Conservation (phyloP, 1,140 invertebrate species). For the Drosophila truncata region DNA sequence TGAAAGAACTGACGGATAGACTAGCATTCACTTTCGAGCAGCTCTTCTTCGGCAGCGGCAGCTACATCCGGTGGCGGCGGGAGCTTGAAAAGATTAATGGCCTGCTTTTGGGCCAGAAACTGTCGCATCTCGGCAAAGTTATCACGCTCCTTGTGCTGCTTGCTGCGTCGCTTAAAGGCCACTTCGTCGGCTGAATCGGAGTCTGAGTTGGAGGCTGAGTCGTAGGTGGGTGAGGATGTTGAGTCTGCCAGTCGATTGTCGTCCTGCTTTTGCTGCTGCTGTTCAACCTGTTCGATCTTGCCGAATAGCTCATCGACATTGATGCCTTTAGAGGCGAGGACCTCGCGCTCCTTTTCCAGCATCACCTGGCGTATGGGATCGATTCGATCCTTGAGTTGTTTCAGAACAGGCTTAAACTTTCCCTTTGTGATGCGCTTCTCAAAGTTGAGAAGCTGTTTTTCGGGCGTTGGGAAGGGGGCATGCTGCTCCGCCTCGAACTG, state of each 20-base stretch:
- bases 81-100: conserved; percentile 72
- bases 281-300: conserved; percentile 41
- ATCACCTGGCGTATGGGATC: conserved; percentile 83
- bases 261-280: conserved; percentile 31
- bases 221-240: conserved; percentile 4
- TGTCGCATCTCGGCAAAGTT: conserved; percentile 84
- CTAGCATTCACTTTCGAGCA: conserved; percentile 82
- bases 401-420: conserved; percentile 78
- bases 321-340: conserved; percentile 78
- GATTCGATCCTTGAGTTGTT: conserved; percentile 80
- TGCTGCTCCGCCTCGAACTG: conserved; percentile 63
- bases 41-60: conserved; percentile 57
- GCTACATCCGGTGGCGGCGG: conserved; percentile 21
- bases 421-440: conserved; percentile 80
- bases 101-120: conserved; percentile 79
- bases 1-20: not conserved
- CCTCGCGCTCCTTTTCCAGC: conserved; percentile 80
- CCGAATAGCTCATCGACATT: conserved; percentile 80
- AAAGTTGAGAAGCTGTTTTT: conserved; percentile 78
- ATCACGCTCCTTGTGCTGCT: conserved; percentile 78
- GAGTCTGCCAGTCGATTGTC: conserved; percentile 63
- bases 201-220: conserved; percentile 42
- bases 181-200: conserved; percentile 70
- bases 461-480: conserved; percentile 61
- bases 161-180: conserved; percentile 53